Conservation (phyloP, 2,113 vertebrate genomes). For the Thalassarche chlororhynchos region DNA sequence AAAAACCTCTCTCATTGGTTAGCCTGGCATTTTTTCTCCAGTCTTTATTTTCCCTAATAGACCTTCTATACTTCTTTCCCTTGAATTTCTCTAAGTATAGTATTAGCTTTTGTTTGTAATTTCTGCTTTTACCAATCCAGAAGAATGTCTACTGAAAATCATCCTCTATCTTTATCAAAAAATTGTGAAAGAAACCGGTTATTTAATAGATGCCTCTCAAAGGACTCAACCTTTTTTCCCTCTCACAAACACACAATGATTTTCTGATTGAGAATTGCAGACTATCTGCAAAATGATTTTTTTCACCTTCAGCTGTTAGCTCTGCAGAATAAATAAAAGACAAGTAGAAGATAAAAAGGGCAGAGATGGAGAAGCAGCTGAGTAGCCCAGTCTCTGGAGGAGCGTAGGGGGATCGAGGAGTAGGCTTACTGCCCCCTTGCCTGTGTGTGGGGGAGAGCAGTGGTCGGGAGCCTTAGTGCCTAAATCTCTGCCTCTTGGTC, state of each 20-base stretch:
- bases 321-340: neutral
- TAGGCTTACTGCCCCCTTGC: neutral
- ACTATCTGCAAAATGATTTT: neutral
- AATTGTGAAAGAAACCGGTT: neutral
- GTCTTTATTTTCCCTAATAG: neutral
- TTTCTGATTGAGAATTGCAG: neutral
- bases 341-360: neutral
- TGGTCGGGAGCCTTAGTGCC: neutral
- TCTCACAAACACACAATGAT: neutral
- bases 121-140: neutral
- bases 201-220: neutral
- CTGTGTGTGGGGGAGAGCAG: no score
- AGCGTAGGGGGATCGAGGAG: rapidly evolving
- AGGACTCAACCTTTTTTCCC: neutral
- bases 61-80: neutral
- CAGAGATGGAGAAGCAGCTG: neutral
- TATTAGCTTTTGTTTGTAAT: neutral
- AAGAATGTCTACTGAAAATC: neutral
- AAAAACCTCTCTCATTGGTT: rapidly evolving
- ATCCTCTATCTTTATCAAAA: neutral
- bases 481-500: neutral
- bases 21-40: neutral
- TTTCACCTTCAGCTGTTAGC: neutral
- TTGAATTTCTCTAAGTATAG: neutral
- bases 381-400: neutral